These are phyloP conservation scores for Catalaphyllia jardinei DNA, from an alignment of 64 coral and sea anemone genomes.

Conservation along the genomic window DNA sequence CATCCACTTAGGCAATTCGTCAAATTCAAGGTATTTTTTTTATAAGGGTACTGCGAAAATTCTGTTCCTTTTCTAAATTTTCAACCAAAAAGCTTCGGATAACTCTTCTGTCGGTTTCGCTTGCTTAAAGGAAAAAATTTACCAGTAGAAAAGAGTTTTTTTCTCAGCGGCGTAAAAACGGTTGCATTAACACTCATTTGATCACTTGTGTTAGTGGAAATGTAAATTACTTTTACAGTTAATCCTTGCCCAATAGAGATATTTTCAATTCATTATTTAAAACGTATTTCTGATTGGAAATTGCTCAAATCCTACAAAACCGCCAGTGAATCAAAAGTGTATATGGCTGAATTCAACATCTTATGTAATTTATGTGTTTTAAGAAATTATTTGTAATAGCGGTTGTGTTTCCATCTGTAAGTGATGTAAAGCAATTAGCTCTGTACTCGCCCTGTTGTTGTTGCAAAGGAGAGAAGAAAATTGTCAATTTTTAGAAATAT, in stretches of 20 bases:
- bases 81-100: background rate
- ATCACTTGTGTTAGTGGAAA: background rate
- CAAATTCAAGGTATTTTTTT: background rate
- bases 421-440: background rate
- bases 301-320: background rate
- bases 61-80: background rate
- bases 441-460: background rate
- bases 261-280: constrained; percentile 9
- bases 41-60: background rate
- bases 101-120: background rate
- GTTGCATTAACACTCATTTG: constrained; percentile 31
- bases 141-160: background rate
- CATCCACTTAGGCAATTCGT: background rate
- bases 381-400: background rate
- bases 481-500: no score
- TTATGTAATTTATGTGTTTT: background rate
- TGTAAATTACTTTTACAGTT: constrained; percentile 8
- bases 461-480: background rate
- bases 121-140: background rate
- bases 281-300: background rate
- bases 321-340: background rate
- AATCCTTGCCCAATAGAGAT: background rate
- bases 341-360: background rate
- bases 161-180: constrained; percentile 8
- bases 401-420: background rate